Evolutionary conservation across 2,888 invertebrate genomes (phyloP), one percentile per base, ranked within the genome.

Genomic region (Anarsia innoxiella): DNA sequence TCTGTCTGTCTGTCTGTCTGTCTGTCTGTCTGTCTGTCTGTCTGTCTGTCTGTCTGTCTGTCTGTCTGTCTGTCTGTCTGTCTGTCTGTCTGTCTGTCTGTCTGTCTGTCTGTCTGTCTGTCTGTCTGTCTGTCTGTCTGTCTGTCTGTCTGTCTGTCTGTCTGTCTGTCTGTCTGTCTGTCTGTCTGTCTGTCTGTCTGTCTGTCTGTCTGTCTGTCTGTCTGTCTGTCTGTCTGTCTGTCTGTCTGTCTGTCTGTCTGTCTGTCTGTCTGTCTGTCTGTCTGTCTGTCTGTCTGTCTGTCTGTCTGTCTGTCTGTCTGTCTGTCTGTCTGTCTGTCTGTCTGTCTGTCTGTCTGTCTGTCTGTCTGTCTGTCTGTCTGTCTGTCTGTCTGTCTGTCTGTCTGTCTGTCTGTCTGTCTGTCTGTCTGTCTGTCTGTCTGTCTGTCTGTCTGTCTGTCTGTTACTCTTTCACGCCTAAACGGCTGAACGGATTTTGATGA

Each of bases 1-100:
- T 25, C 25, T 25, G 25, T 25, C 25, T 25, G 25, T 25, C 25
- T 25, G 25, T 25, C 25, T 25, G 25, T 25, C 25, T 25, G 25
- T 25, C 25, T 25, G 25, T 25, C 25, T 25, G 25, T 25, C 25
- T 25, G 25, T 25, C 25, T 25, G 25, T 25, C 25, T 25, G 25
- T 25, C 25, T 25, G 25, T 25, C 25, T 25, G 25, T 25, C 25
- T 25, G 25, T 25, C 25, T 25, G 25, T 25, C 25, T 25, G 25
- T 25, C 25, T 25, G 25, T 25, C 25, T 25, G 25, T 25, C 25
- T 25, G 25, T 25, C 25, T 25, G 25, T 25, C 25, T 25, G 25
- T 25, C 25, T 25, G 25, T 25, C 25, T 25, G 25, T 25, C 25
- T 25, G 25, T 25, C 25, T 25, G 25, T 25, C 25, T 25, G 25